Base-by-base conservation (phyloP, 2,888 invertebrate species). In the Protonemura montana region DNA sequence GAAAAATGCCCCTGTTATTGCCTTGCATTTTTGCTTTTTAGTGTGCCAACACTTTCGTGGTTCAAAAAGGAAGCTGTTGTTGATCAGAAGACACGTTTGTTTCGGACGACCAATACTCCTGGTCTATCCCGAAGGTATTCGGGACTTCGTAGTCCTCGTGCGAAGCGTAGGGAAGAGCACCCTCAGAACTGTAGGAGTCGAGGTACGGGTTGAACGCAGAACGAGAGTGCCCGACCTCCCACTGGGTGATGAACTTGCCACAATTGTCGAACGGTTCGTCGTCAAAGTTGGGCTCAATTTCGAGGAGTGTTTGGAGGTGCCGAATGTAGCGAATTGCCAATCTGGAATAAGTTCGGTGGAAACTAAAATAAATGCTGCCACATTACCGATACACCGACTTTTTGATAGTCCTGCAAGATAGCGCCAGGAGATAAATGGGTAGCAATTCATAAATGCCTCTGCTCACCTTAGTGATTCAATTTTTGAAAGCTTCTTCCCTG, bases 401-500 rank as follows among this genome's bases (percentile, higher is more conserved):
- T n/a, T n/a, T n/a, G n/a, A n/a, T n/a, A n/a, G n/a, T n/a, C n/a
- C n/a, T n/a, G n/a, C n/a, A n/a, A n/a, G n/a, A n/a, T n/a, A n/a
- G n/a, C n/a, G n/a, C n/a, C n/a, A n/a, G n/a, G n/a, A n/a, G n/a
- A n/a, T n/a, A n/a, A n/a, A n/a, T n/a, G n/a, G n/a, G n/a, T n/a
- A n/a, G n/a, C n/a, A n/a, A n/a, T n/a, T n/a, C n/a, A n/a, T n/a
- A n/a, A n/a, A n/a, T n/a, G n/a, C n/a, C 16, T 26, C 88, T 90
- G 81, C 81, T 42, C 7, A 96, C 94, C 96, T 94, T 21, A 97
- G 92, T 77, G 96, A 95, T 90, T 97, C 97, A 88, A 97, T 97
- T 92, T 97, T 97, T 21, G 96, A 96, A 89, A 97, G 94, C 90
- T 97, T 97, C 91, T 97, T 97, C 88, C 97, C 97, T 25, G 95